phyloP scores from a whole-genome alignment of 2,888 invertebrate genomes.

The Itoplectis maculator region DNA sequence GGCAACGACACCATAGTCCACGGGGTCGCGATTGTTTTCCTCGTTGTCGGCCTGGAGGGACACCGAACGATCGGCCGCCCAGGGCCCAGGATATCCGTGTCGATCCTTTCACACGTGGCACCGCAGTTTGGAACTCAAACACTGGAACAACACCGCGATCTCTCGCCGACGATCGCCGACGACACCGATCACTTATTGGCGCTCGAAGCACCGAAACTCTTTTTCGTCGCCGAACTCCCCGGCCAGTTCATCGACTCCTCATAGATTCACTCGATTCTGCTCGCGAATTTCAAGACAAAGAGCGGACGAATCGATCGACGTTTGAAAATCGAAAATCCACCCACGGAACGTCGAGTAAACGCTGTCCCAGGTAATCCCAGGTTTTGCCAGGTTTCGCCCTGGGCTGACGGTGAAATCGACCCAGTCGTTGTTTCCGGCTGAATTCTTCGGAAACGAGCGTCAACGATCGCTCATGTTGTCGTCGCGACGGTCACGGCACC shows the following conservation, averaged over 20 bases:
- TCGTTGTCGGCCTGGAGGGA: constrained; percentile 62
- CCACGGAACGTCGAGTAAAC: not conserved
- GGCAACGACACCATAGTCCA: constrained; percentile 69
- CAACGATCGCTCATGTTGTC: not conserved
- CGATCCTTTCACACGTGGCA: constrained; percentile 6
- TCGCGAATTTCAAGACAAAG: not conserved
- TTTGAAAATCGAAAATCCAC: not conserved
- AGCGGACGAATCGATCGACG: not conserved
- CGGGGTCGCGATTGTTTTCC: constrained; percentile 68
- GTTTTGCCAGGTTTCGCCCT: not conserved
- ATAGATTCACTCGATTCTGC: not conserved
- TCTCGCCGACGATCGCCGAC: constrained; percentile 14
- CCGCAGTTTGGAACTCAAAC: constrained; percentile 27
- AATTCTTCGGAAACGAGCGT: not conserved
- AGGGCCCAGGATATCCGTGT: constrained; percentile 20
- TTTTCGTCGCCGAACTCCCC: constrained; percentile 19
- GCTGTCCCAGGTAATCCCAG: constrained; percentile 11
- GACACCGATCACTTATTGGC: constrained; percentile 59
- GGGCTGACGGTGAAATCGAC: too few relatives aligned
- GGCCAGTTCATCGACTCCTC: constrained; percentile 28
- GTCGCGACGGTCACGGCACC: not conserved
- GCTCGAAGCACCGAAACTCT: constrained; percentile 42
- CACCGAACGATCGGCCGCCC: constrained; percentile 26
- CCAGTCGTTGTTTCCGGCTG: not conserved
- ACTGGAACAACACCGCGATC: constrained; percentile 51